phyloP scores from a whole-genome alignment of 2,113 vertebrate genomes.

The Mormoops blainvillei region DNA sequence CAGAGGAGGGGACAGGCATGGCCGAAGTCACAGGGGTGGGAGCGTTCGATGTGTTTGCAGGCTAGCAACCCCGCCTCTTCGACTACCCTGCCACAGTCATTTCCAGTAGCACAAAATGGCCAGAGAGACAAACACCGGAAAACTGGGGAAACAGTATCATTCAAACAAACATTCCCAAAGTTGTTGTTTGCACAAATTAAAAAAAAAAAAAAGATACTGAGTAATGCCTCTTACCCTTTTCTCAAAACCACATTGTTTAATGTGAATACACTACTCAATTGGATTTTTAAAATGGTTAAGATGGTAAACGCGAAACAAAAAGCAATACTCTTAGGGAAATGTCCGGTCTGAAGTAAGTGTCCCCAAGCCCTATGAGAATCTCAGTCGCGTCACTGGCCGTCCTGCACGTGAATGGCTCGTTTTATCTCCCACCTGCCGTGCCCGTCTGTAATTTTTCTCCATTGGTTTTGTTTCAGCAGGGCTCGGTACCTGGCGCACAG shows the following conservation, averaged over 20 bases:
- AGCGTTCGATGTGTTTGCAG: not conserved
- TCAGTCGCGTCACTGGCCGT: not conserved
- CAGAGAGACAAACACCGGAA: not conserved
- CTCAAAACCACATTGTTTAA: not conserved
- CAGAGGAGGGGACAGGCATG: not conserved
- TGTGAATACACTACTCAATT: not conserved
- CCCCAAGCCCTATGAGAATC: not conserved
- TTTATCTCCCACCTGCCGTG: not conserved
- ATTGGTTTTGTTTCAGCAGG: not conserved
- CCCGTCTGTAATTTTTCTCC: not conserved
- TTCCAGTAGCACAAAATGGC: not conserved
- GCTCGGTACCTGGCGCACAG: not conserved
- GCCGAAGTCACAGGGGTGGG: not conserved
- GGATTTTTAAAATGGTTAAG: not conserved
- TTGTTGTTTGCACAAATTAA: not conserved
- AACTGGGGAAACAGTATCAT: not conserved
- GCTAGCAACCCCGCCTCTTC: not conserved
- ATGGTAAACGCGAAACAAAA: not conserved
- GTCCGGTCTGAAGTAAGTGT: not conserved
- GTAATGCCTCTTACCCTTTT: not conserved
- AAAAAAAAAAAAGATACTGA: not conserved
- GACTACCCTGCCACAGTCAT: not conserved
- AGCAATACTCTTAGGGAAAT: not conserved
- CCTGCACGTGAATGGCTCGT: not conserved
- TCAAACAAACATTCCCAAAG: not conserved